phyloP scores from a whole-genome alignment of 2,888 invertebrate genomes.

The Spilosoma lubricipeda region DNA sequence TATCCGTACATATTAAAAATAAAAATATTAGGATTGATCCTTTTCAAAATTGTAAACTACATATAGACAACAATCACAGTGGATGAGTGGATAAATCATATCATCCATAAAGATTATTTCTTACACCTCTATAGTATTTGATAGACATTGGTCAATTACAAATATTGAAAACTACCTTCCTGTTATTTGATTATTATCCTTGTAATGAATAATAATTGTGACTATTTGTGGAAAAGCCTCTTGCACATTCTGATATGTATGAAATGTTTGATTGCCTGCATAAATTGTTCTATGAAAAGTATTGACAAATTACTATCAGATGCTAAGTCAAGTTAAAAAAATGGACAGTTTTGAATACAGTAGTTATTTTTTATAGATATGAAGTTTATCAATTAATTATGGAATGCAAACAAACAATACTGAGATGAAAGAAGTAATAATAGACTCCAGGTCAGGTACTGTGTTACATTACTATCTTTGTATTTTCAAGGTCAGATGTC shows the following conservation, averaged over 20 bases:
- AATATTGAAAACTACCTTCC: not conserved
- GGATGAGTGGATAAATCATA: not conserved
- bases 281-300: not conserved
- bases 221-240: not conserved
- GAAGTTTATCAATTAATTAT: not conserved
- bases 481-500: slow-evolving; percentile 1
- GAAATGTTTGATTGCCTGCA: not conserved
- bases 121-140: not conserved
- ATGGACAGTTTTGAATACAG: not conserved
- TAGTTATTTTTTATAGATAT: not conserved
- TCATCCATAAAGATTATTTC: not conserved
- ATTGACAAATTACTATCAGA: not conserved
- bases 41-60: not conserved
- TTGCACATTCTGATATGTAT: not conserved
- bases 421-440: not conserved
- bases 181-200: not conserved
- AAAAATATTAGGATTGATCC: not conserved
- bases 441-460: not conserved
- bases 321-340: not conserved
- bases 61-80: not conserved
- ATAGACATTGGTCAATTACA: not conserved
- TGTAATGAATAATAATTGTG: not conserved
- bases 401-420: not conserved
- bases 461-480: not conserved
- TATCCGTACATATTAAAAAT: not conserved